Evolutionary conservation across 2,888 invertebrate species (phyloP), one percentile per base, ranked within the genome.

Genomic region (Apantesis nais): DNA sequence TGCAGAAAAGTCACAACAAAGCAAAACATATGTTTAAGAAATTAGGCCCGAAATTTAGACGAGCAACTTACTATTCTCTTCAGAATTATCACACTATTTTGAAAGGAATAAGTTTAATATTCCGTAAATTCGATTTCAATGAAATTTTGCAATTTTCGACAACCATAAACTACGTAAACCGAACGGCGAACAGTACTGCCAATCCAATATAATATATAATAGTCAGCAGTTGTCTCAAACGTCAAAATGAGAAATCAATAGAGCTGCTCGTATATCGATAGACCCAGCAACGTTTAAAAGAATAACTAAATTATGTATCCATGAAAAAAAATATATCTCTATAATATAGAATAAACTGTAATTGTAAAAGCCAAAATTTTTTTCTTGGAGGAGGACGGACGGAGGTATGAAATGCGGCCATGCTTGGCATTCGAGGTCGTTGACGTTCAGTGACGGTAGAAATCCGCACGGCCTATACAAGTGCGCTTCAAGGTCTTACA

Each of bases 111-210:
- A 44, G 31, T 39, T n/a, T 11, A 11, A 37, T 39, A 68, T 41
- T 64, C 64, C 55, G 55, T 41, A 31, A 68, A 68, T 58, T 64
- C 41, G 63, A 58, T 68, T 68, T 60, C 55, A 63, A 64, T 55
- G 52, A 34, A 2, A 62, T n/a, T 68, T 52, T 67, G 55, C 62
- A 55, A 64, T 39, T 39, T 16, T 63, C 37, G 63, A n/a, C 63
- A 64, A 68, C 68, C 68, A 68, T 55, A 68, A 63, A 68, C 37
- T 19, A 62, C 0, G 22, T 41, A 61, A 67, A 37, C 52, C 52
- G 37, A 34, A 39, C 62, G 5, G 39, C 58, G 48, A 52, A 52
- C 68, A 62, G 55, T 68, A n/a, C 52, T 63, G 63, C n/a, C n/a
- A n/a, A n/a, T 41, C 63, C 44, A 63, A 25, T 5, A 29, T 14